phyloP scores from a whole-genome alignment of 1,140 invertebrate genomes.

The Campodea augens region DNA sequence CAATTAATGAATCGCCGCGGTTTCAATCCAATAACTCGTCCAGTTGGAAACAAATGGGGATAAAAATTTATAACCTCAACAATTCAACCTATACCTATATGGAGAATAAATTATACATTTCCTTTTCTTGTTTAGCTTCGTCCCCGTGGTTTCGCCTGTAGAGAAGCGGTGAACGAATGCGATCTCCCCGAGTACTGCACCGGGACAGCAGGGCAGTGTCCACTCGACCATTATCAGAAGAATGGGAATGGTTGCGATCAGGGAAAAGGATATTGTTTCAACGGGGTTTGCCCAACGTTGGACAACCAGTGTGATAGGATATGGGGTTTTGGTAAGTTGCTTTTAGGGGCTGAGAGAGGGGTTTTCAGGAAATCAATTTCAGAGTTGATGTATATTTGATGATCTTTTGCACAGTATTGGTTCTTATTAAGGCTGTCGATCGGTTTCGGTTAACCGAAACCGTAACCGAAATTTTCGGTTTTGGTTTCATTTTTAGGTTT shows the following conservation, averaged over 20 bases:
- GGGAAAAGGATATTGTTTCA: constrained; percentile 63
- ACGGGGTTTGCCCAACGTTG: constrained; percentile 73
- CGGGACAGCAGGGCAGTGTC: constrained; percentile 69
- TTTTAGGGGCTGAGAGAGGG: not conserved
- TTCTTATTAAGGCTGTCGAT: too few relatives aligned
- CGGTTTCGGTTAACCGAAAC: too few relatives aligned
- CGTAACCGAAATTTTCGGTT: too few relatives aligned
- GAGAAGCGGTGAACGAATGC: constrained; percentile 71
- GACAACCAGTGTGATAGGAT: constrained; percentile 70
- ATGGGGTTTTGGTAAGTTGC: constrained; percentile 53
- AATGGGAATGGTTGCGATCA: constrained; percentile 66
- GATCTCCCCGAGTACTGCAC: constrained; percentile 84
- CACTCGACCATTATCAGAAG: constrained; percentile 68
- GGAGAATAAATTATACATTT: not conserved
- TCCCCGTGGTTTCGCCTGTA: constrained; percentile 52
- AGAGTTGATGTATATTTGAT: too few relatives aligned
- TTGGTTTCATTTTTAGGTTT: too few relatives aligned
- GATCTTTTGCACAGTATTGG: too few relatives aligned
- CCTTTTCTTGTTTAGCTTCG: constrained; percentile 37
- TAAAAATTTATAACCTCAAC: too few relatives aligned
- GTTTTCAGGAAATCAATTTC: too few relatives aligned
- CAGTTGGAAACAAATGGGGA: too few relatives aligned
- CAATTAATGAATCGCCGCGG: too few relatives aligned
- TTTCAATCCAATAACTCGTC: too few relatives aligned
- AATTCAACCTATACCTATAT: too few relatives aligned